Evolutionary conservation across 1,140 invertebrate species (phyloP).

Genomic region (Chymomyza costata): DNA sequence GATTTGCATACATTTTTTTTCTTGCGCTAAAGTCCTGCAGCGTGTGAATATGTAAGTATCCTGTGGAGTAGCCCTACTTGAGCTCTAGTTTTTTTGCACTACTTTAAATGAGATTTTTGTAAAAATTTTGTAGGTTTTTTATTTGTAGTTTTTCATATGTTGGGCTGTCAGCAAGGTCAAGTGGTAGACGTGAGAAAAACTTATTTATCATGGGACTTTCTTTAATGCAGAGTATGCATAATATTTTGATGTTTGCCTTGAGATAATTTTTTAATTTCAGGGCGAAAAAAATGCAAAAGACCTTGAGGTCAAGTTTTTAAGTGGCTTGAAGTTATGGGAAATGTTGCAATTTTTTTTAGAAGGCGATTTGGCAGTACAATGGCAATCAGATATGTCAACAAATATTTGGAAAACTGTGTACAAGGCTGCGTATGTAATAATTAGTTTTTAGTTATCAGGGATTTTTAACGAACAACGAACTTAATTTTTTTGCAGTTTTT

Average conservation of each 20-base stretch:
- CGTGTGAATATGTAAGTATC: constrained; percentile 24
- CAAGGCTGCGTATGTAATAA: too few species aligned
- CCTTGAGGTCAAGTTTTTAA: constrained; percentile 24
- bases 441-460: too few species aligned
- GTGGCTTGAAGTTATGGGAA: constrained; percentile 7
- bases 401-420: too few species aligned
- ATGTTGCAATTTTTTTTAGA: constrained; percentile 7
- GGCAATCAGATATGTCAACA: too few species aligned
- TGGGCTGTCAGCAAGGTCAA: constrained; percentile 34
- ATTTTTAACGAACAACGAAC: too few species aligned
- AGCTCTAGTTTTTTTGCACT: constrained; percentile 18
- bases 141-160: constrained; percentile 30
- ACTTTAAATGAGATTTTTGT: constrained; percentile 41
- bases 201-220: constrained; percentile 13
- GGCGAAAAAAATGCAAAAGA: constrained; percentile 14
- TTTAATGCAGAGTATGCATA: constrained; percentile 17
- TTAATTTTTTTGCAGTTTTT: too few species aligned
- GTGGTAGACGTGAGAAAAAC: constrained; percentile 37
- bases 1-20: constrained; percentile 33
- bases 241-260: constrained; percentile 32
- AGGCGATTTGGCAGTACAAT: too few species aligned
- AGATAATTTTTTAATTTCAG: constrained; percentile 7
- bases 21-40: constrained; percentile 23
- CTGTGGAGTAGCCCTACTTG: constrained; percentile 4
- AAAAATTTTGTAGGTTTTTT: constrained; percentile 23